Evolutionary conservation across 2,797 vertebrate species (phyloP).

Genomic region (Oreochromis grahami): DNA sequence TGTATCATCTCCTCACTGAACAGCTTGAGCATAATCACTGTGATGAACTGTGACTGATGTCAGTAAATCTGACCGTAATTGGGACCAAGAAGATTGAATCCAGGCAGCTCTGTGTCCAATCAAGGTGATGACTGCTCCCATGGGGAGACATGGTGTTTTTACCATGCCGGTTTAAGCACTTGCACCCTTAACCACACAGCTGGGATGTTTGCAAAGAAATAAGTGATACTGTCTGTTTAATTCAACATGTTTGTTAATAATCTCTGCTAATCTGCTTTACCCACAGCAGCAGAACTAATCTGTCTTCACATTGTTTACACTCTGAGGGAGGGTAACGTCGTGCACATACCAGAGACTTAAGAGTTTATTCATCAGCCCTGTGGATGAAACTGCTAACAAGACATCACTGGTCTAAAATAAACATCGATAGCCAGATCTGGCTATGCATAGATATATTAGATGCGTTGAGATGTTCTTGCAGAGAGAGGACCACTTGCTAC

Average conservation of each 20-base stretch:
- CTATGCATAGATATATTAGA: background rate
- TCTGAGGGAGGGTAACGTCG: conserved; percentile 39
- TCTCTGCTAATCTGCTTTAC: conserved; percentile 73
- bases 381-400: conserved; percentile 44
- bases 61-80: conserved; percentile 84
- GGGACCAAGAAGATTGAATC: conserved; percentile 80
- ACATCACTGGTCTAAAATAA: conserved; percentile 31
- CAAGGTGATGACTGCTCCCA: conserved; percentile 16
- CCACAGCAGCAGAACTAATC: conserved; percentile 68
- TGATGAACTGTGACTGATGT: conserved; percentile 84
- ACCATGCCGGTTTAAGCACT: conserved; percentile 4
- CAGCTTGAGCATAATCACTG: conserved; percentile 82
- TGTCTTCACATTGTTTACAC: conserved; percentile 62
- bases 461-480: conserved; percentile 19
- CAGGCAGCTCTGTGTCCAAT: conserved; percentile 43
- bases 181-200: conserved; percentile 10
- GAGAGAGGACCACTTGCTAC: conserved; percentile 11
- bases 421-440: conserved; percentile 1
- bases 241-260: conserved; percentile 70
- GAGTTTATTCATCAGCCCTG: conserved; percentile 41
- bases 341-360: conserved; percentile 42
- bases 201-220: conserved; percentile 19
- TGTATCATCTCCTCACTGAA: conserved; percentile 78
- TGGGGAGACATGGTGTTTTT: conserved; percentile 19
- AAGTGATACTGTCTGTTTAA: conserved; percentile 62